Percentiles rank a stretch among this genome's conserved stretches.
Conservation (phyloP, 1,140 invertebrate species). For the Drosophila hydei region DNA sequence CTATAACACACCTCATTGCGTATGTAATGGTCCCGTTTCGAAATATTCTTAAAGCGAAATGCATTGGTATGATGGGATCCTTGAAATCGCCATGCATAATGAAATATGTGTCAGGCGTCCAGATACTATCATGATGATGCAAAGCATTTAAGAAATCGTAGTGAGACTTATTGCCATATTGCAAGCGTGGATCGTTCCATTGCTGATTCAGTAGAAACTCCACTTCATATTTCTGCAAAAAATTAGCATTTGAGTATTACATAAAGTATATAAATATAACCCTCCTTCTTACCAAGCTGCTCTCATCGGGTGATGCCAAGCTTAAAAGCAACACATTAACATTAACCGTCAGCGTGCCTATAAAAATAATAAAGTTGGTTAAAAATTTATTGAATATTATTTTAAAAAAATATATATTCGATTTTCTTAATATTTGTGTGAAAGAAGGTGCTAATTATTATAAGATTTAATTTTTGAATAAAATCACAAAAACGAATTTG, state of each 20-base stretch:
- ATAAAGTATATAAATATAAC: not conserved
- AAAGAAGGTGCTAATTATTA: no score
- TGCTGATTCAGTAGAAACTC: slow-evolving; percentile 95
- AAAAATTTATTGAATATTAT: not conserved
- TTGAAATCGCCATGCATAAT: slow-evolving; percentile 98
- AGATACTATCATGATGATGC: slow-evolving; percentile 94
- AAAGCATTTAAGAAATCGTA: slow-evolving; percentile 95
- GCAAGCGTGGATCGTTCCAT: slow-evolving; percentile 94
- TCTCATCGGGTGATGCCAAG: slow-evolving; percentile 96
- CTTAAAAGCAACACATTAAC: slow-evolving; percentile 96
- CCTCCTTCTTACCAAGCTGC: slow-evolving; percentile 91
- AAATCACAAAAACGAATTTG: not conserved
- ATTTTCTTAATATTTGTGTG: not conserved
- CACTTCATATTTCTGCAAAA: slow-evolving; percentile 95
- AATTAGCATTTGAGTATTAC: not conserved
- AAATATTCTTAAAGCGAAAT: slow-evolving; percentile 95
- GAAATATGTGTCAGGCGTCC: slow-evolving; percentile 97
- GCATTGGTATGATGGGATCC: slow-evolving; percentile 94
- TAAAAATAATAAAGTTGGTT: slow-evolving; percentile 65
- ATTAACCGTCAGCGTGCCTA: slow-evolving; percentile 95
- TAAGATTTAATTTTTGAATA: no score
- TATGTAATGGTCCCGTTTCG: slow-evolving; percentile 96
- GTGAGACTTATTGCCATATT: slow-evolving; percentile 92
- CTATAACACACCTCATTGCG: slow-evolving; percentile 90
- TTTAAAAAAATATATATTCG: not conserved